Evolutionary conservation across 2,113 vertebrate species (phyloP), one percentile per base, ranked within the genome.

Genomic region (Melospiza melodia): DNA sequence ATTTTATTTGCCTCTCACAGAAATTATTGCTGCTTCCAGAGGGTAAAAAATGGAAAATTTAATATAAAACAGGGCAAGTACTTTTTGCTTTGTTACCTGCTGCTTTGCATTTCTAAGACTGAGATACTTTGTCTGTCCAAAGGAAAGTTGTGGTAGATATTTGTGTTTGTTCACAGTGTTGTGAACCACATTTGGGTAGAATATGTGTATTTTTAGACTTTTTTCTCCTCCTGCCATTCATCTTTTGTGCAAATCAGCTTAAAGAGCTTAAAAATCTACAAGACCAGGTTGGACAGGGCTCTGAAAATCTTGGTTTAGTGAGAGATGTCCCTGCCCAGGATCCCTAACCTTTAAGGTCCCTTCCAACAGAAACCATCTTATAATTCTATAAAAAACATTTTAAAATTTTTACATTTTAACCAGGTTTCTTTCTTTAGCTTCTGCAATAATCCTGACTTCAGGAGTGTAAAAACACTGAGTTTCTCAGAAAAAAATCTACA

Each of bases 151-250:
- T 17, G 44, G 11, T 14, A 13, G 28, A 51, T 11, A 24, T 0
- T 3, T 66, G 27, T 63, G 24, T 27, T 37, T 74, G 27, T 20
- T n/a, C 33, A 9, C 4, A 13, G 11, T 3, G 0, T 20, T 75
- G 10, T 82, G 62, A 79, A 46, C 7, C 6, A 46, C 5, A 3
- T 0, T 0, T n/a, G 73, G 20, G 12, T 43, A 37, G 22, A 72
- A 58, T 8, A 44, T 11, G 2, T 1, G 0, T 19, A 51, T 39
- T 58, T 72, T 14, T 39, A 44, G 46, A 37, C 2, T 30, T 67
- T 37, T 44, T 51, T 35, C 1, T 7, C 1, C 2, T 2, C 4
- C 15, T 33, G 18, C 8, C 23, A 43, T 31, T 43, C 3, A 13
- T 5, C 6, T 62, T 84, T 77, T 75, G 8, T 52, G 12, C 3